These are phyloP conservation scores for Polietes domitor DNA, from an alignment of 2,888 invertebrate genomes.

Conservation along the genomic window DNA sequence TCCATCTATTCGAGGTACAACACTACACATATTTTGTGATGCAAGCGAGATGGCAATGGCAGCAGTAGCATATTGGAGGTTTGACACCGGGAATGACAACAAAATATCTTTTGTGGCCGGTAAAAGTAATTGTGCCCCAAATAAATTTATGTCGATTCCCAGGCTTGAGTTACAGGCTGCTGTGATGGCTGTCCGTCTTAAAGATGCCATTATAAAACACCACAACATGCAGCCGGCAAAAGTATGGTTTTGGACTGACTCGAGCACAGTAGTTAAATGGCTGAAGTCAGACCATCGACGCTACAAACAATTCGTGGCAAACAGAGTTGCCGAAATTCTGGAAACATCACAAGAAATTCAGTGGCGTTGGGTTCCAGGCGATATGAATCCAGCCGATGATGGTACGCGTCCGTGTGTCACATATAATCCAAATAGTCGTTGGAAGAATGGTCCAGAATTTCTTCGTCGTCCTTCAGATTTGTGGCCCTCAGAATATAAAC, in stretches of 20 bases:
- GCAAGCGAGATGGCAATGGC: constrained; percentile 41
- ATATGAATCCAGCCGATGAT: constrained; percentile 55
- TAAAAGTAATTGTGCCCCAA: constrained; percentile 32
- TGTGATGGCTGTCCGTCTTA: constrained; percentile 42
- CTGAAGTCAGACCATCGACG: constrained; percentile 53
- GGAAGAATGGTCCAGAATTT: constrained; percentile 49
- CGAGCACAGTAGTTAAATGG: constrained; percentile 57
- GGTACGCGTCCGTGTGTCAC: constrained; percentile 21
- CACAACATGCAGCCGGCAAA: constrained; percentile 36
- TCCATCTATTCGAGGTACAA: not conserved
- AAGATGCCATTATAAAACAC: constrained; percentile 27
- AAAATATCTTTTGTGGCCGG: constrained; percentile 34
- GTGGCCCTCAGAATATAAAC: constrained; percentile 9
- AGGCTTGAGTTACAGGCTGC: constrained; percentile 56
- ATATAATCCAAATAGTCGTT: constrained; percentile 34
- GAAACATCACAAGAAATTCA: constrained; percentile 21
- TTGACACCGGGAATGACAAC: not conserved
- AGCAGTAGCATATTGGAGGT: constrained; percentile 20
- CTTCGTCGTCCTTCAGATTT: not conserved
- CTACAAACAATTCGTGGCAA: constrained; percentile 69
- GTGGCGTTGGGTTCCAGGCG: constrained; percentile 58
- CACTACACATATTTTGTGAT: constrained; percentile 38
- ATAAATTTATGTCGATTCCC: constrained; percentile 26
- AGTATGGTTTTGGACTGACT: constrained; percentile 55
- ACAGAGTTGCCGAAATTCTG: constrained; percentile 45